Evolutionary conservation across 2,797 vertebrate genomes (phyloP).

Genomic region (Semaprochilodus insignis): DNA sequence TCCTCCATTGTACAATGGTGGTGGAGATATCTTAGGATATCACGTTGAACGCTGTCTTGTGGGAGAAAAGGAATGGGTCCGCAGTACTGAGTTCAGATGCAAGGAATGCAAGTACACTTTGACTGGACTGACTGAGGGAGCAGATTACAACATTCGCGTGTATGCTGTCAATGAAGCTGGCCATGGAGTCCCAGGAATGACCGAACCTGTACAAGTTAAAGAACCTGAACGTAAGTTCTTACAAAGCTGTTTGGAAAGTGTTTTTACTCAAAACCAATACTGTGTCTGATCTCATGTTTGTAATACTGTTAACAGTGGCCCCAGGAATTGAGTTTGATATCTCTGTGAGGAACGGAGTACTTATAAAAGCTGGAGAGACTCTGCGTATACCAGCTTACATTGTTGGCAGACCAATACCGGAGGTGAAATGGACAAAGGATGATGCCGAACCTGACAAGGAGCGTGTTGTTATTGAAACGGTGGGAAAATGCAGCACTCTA

Average conservation of each 20-base stretch:
- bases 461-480: constrained; percentile 84
- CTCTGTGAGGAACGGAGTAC: constrained; percentile 89
- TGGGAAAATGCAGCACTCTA: constrained; percentile 86
- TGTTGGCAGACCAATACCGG: constrained; percentile 90
- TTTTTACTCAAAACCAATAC: background rate
- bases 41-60: constrained; percentile 85
- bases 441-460: constrained; percentile 89
- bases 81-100: constrained; percentile 91
- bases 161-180: constrained; percentile 92
- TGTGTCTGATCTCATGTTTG: constrained; percentile 19
- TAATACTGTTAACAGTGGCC: constrained; percentile 79
- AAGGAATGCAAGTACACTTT: constrained; percentile 89
- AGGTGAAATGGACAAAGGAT: constrained; percentile 89
- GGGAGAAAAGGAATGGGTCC: constrained; percentile 93
- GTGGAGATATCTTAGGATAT: constrained; percentile 95
- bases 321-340: constrained; percentile 88
- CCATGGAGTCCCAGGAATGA: constrained; percentile 92
- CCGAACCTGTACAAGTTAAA: constrained; percentile 87
- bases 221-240: constrained; percentile 89
- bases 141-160: constrained; percentile 92
- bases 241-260: background rate
- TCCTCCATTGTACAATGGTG: constrained; percentile 93
- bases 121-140: constrained; percentile 91
- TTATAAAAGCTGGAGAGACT: constrained; percentile 89
- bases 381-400: constrained; percentile 91